Percentiles rank a stretch among this genome's conserved stretches.
Conservation (phyloP, 2,113 vertebrate species). For the Dicrurus megarhynchus region DNA sequence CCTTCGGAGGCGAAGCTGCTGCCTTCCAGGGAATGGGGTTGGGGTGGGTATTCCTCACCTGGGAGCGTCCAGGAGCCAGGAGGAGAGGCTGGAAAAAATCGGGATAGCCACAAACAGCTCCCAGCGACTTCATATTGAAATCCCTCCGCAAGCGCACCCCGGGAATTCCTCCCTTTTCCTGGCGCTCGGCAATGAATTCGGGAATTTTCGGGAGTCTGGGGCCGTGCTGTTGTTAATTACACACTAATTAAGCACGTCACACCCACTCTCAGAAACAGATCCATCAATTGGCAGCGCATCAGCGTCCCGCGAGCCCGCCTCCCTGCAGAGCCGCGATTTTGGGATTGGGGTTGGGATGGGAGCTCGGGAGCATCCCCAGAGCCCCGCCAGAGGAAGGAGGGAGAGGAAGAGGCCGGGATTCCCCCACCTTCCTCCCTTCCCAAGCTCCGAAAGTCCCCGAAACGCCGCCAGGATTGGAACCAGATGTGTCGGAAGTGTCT, state of each 20-base stretch:
- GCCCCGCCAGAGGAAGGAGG: neutral
- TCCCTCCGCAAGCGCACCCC: neutral
- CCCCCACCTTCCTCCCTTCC: neutral
- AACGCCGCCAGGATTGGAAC: slow-evolving; percentile 5
- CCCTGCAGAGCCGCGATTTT: neutral
- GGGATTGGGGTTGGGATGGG: neutral
- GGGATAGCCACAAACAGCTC: fast-evolving
- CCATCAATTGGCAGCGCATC: neutral
- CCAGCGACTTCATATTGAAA: fast-evolving
- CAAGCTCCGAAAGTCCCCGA: neutral
- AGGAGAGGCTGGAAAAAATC: fast-evolving
- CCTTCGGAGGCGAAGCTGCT: neutral
- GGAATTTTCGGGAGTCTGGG: neutral
- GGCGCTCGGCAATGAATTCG: neutral
- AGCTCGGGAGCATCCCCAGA: neutral
- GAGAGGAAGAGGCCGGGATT: neutral
- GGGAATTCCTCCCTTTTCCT: neutral
- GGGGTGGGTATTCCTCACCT: neutral
- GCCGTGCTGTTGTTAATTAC: neutral
- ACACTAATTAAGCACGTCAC: slow-evolving; percentile 3
- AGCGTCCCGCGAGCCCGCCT: neutral
- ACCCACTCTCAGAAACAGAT: neutral
- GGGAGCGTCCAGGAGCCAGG: fast-evolving
- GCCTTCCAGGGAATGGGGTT: fast-evolving
- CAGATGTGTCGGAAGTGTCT: slow-evolving; percentile 64